A percentile compares a stretch with the other conserved stretches of the same genome.
Conservation (phyloP, 2,888 invertebrate genomes). For the Oegoconia quadripuncta region DNA sequence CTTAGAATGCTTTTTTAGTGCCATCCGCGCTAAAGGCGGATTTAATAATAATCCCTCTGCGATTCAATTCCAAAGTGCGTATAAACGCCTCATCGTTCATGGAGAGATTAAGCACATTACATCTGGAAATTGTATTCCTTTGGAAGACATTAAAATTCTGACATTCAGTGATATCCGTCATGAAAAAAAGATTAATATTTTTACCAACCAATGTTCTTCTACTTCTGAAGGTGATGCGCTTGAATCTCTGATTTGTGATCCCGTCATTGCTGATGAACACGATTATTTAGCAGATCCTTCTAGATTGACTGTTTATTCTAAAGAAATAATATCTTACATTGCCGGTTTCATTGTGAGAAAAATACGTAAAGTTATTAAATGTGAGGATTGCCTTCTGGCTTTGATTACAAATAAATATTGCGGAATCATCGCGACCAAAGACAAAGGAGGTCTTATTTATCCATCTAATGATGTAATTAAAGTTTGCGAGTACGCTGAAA, state of each 20-base stretch:
- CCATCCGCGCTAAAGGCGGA: conserved; percentile 16
- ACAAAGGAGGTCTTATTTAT: too few relatives aligned
- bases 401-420: too few relatives aligned
- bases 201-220: neutral
- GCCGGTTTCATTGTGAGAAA: too few relatives aligned
- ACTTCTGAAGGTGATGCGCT: neutral
- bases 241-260: conserved; percentile 1
- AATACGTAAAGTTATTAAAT: too few relatives aligned
- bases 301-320: too few relatives aligned
- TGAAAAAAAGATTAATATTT: conserved; percentile 3
- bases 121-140: conserved; percentile 3
- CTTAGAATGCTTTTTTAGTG: conserved; percentile 17
- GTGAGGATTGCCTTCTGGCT: too few relatives aligned
- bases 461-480: too few relatives aligned
- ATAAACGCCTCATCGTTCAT: conserved; percentile 4
- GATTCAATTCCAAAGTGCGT: conserved; percentile 10
- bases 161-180: conserved; percentile 1
- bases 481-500: too few relatives aligned
- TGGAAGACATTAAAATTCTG: conserved; percentile 5
- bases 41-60: conserved; percentile 20
- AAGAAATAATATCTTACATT: too few relatives aligned
- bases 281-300: conserved; percentile 2
- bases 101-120: conserved; percentile 2
- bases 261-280: conserved; percentile 1
- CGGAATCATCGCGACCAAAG: too few relatives aligned